Evolutionary conservation across 2,797 vertebrate genomes (phyloP).

Genomic region (Morelia viridis): DNA sequence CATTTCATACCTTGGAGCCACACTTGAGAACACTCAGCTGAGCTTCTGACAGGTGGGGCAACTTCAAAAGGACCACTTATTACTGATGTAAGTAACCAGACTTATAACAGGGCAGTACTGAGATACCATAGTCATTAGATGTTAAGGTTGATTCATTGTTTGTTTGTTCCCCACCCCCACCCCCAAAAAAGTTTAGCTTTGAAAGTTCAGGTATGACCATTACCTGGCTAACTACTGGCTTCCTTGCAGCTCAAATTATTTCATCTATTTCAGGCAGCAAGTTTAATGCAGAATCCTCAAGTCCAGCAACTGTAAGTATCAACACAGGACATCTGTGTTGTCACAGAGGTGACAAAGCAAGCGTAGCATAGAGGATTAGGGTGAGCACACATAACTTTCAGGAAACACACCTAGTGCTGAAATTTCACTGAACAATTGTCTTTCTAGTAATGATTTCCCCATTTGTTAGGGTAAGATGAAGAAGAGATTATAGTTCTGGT

Average conservation of each 20-base stretch:
- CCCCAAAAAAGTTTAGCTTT: neutral
- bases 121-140: neutral
- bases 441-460: neutral
- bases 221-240: conserved; percentile 21
- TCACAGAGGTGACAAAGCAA: conserved; percentile 4
- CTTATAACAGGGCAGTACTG: neutral
- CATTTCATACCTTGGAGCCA: neutral
- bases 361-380: neutral
- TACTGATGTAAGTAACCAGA: neutral
- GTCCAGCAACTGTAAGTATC: conserved; percentile 94
- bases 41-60: neutral
- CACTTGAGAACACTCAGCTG: neutral
- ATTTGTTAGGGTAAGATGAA: neutral
- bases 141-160: neutral
- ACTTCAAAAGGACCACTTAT: neutral
- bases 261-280: conserved; percentile 85
- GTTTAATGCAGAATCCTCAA: conserved; percentile 98
- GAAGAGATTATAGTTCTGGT: neutral
- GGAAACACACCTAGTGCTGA: neutral
- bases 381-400: neutral
- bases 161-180: too few relatives aligned
- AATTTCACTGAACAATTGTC: neutral
- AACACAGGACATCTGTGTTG: neutral
- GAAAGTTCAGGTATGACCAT: neutral
- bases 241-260: conserved; percentile 48